These are phyloP conservation scores for Tiliacea citrago DNA, from an alignment of 2,888 invertebrate genomes.

Conservation along the genomic window DNA sequence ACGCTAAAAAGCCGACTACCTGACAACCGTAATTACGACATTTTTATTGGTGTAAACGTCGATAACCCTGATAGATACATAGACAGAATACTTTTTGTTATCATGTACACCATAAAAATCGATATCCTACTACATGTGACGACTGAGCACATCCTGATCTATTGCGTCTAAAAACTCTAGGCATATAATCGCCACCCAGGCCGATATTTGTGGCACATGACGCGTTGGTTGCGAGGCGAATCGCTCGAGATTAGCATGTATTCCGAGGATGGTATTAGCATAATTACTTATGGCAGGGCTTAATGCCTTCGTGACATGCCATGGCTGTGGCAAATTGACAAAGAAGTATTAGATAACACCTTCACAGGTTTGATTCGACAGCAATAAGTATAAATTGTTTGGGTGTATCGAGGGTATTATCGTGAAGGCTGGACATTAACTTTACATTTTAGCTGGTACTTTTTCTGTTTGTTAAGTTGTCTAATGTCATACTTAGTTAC, in stretches of 20 bases:
- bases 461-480: not conserved
- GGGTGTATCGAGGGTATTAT: no score
- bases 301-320: slow-evolving; percentile 60
- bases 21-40: no score
- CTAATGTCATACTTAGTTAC: no score
- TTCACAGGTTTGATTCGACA: slow-evolving; percentile 14
- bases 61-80: no score
- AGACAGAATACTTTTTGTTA: no score
- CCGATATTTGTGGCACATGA: slow-evolving; percentile 43
- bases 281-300: slow-evolving; percentile 57
- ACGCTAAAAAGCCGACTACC: no score
- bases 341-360: slow-evolving; percentile 48
- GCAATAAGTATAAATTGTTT: not conserved
- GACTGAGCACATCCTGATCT: slow-evolving; percentile 32
- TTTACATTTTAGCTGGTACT: not conserved
- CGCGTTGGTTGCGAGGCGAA: slow-evolving; percentile 53
- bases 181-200: slow-evolving; percentile 47
- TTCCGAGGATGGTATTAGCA: slow-evolving; percentile 52
- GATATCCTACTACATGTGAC: not conserved
- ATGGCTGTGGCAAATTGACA: slow-evolving; percentile 57
- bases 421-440: not conserved
- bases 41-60: no score
- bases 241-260: slow-evolving; percentile 62
- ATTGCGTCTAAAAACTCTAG: slow-evolving; percentile 24
- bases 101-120: no score